These are phyloP conservation scores for Indicator maculatus DNA, from an alignment of 2,113 vertebrate genomes.

Conservation along the genomic window DNA sequence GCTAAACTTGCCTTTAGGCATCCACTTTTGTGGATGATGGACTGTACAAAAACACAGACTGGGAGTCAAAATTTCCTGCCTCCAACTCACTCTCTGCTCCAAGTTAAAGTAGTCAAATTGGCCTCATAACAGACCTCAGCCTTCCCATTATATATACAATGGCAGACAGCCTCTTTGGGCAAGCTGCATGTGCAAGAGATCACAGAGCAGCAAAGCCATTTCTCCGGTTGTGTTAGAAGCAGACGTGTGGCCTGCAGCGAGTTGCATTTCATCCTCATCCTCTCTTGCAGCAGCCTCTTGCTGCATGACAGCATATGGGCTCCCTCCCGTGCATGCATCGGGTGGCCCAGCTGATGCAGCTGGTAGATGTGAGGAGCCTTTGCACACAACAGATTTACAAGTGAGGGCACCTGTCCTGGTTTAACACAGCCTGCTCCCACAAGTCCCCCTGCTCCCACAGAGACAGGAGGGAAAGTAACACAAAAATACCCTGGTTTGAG, in stretches of 20 bases:
- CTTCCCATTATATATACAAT: background rate
- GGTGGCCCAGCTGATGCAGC: background rate
- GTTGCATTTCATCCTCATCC: background rate
- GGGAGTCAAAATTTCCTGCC: background rate
- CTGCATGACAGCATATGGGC: background rate
- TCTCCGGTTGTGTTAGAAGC: background rate
- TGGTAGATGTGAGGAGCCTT: background rate
- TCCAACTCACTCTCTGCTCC: background rate
- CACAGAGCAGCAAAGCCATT: background rate
- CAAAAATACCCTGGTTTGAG: too few relatives aligned
- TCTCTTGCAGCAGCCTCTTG: background rate
- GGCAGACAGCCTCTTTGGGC: background rate
- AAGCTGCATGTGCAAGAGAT: background rate
- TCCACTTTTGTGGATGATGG: background rate
- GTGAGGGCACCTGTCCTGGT: background rate
- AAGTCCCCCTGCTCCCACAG: too few relatives aligned
- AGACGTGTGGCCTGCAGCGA: background rate
- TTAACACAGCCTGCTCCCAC: too few relatives aligned
- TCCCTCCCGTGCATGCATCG: background rate
- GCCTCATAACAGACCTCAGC: background rate
- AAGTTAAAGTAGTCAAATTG: background rate
- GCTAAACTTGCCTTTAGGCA: background rate
- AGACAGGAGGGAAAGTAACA: too few relatives aligned
- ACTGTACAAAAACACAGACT: background rate
- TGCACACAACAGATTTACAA: background rate